A percentile compares a stretch with the other conserved stretches of the same genome.
These are phyloP conservation scores for Phalloptychus januarius DNA, from an alignment of 2,797 vertebrate species.

Conservation along the genomic window DNA sequence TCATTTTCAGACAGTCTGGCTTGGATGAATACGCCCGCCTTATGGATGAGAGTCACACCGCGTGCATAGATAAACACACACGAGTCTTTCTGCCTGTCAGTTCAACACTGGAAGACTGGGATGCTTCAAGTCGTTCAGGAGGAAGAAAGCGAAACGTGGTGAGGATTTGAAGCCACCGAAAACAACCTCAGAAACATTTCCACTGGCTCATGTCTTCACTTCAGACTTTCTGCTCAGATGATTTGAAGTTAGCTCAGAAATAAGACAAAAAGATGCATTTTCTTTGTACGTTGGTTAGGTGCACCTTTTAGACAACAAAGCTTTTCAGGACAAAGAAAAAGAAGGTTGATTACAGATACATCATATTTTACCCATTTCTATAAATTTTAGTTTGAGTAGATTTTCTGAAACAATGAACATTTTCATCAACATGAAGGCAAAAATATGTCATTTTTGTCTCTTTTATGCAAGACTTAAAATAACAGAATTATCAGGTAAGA, in stretches of 20 bases:
- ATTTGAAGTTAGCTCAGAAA: background rate
- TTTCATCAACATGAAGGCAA: background rate
- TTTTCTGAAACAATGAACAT: background rate
- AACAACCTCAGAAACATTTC: background rate
- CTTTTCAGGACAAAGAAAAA: background rate
- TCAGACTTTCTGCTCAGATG: background rate
- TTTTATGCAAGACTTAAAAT: background rate
- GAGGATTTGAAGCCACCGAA: background rate
- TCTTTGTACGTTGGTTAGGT: background rate
- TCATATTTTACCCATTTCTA: background rate
- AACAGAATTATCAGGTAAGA: background rate
- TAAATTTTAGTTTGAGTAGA: background rate
- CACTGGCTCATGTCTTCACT: background rate
- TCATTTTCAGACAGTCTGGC: slow-evolving; percentile 16
- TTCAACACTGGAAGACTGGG: slow-evolving; percentile 84
- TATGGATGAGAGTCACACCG: slow-evolving; percentile 57
- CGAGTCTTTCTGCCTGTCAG: slow-evolving; percentile 32
- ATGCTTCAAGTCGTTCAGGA: slow-evolving; percentile 94
- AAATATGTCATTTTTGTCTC: background rate
- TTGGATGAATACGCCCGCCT: slow-evolving; percentile 19
- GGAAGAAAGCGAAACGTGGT: slow-evolving; percentile 65
- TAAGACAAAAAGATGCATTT: background rate
- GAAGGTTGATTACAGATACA: background rate
- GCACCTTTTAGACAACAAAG: background rate
- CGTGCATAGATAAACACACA: slow-evolving; percentile 69